Base-by-base conservation (phyloP, 2,888 invertebrate genomes). In the Euplexia lucipara region DNA sequence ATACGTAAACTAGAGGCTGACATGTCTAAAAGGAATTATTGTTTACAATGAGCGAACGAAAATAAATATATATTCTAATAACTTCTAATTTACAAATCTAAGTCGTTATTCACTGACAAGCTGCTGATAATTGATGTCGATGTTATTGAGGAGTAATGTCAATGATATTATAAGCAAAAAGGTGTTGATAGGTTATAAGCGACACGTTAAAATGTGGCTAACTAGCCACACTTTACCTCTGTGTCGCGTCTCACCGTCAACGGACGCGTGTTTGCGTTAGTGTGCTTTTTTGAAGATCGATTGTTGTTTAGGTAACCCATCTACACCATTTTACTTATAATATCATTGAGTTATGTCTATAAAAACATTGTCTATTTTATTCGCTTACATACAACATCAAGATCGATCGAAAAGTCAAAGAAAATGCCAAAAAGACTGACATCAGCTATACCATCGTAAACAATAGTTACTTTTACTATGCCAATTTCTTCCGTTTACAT, bases 1-100 rank as follows among this genome's bases (percentile, higher is more conserved):
- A 79, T 82, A 81, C 82, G 79, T 81, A 82, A 79, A 75, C 61
- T 42, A 63, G 75, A 61, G 48, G 58, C 65, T 75, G 78, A 59
- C 67, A 61, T 76, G 49, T 26, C 7, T 62, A 44, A 71, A 63
- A 62, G 48, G 2, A 65, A 67, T 41, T 48, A 72, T 67, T 82
- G 69, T 75, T 75, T 67, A 67, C 72, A 63, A 52, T 1, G 8
- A n/a, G 44, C 32, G 51, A 26, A 49, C 59, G 14, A 42, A 56
- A 51, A 45, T n/a, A 20, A 42, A 49, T 54, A 71, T 74, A 70
- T 61, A 74, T 47, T 65, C 44, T 39, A 64, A 68, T 80, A 67
- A 58, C 80, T 78, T 79, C 66, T 66, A 67, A 62, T 67, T 51
- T 73, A 69, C 56, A 69, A 65, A 56, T 37, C 20, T 42, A 61